Evolutionary conservation across 2,888 invertebrate species (phyloP).

Genomic region (Napeogenes sylphis): DNA sequence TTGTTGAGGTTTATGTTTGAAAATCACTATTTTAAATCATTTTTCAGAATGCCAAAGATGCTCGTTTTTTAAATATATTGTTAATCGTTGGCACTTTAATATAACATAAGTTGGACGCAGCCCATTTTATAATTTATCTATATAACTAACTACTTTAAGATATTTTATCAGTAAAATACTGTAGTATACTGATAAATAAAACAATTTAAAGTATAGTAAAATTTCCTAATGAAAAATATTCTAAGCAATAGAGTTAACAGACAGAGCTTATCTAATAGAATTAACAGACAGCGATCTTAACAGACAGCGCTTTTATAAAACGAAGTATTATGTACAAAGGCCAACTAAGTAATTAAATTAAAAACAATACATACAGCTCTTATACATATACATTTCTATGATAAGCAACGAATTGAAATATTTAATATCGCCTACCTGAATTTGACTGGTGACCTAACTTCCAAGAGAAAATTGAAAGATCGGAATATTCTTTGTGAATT

Average conservation of each 20-base stretch:
- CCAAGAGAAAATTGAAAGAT: slow-evolving; percentile 65
- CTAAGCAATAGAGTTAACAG: neutral
- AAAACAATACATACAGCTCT: slow-evolving; percentile 41
- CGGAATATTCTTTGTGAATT: slow-evolving; percentile 68
- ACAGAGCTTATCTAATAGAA: neutral
- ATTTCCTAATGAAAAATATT: neutral
- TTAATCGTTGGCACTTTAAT: no score
- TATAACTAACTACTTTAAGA: no score
- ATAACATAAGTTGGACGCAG: no score
- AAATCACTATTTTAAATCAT: no score
- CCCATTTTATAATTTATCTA: no score
- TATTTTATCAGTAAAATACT: no score
- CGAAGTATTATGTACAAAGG: slow-evolving; percentile 30
- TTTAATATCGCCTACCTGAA: slow-evolving; percentile 65
- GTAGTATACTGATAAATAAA: neutral
- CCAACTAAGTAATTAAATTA: slow-evolving; percentile 33
- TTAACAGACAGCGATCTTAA: neutral
- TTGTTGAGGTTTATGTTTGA: no score
- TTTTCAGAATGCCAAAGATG: no score
- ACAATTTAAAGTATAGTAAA: neutral
- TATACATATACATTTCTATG: slow-evolving; percentile 57
- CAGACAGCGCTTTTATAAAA: neutral
- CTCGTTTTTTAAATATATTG: no score
- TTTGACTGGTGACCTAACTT: slow-evolving; percentile 64
- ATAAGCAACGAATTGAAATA: slow-evolving; percentile 51